Percentiles rank a stretch among this genome's conserved stretches.
Evolutionary conservation across 2,888 invertebrate genomes (phyloP).

Genomic region (Dolichomitus sp.): DNA sequence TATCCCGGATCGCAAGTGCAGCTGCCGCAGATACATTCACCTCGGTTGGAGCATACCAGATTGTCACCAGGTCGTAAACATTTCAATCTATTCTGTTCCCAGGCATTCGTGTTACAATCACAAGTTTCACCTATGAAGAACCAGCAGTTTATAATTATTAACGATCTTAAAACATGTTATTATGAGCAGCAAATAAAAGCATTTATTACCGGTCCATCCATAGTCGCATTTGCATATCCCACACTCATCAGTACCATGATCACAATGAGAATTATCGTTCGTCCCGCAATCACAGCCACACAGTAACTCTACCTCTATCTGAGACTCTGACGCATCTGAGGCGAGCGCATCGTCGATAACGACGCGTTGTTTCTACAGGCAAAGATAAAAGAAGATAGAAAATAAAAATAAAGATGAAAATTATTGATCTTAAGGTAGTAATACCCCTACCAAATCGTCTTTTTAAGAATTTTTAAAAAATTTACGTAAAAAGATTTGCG

Average conservation of each 20-base stretch:
- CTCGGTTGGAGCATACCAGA: conserved; percentile 90
- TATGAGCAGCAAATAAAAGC: not conserved
- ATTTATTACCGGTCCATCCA: conserved; percentile 87
- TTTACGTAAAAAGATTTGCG: too few relatives aligned
- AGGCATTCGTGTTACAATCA: conserved; percentile 87
- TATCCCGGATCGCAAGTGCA: conserved; percentile 90
- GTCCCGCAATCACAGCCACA: conserved; percentile 91
- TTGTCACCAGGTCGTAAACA: conserved; percentile 87
- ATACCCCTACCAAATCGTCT: too few relatives aligned
- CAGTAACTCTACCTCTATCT: conserved; percentile 91
- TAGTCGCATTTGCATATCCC: conserved; percentile 90
- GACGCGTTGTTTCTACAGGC: conserved; percentile 86
- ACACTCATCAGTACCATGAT: conserved; percentile 88
- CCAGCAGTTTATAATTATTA: conserved; percentile 18
- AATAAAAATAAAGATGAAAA: conserved; percentile 24
- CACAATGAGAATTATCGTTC: conserved; percentile 84
- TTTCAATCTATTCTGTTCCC: conserved; percentile 86
- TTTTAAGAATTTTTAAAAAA: too few relatives aligned
- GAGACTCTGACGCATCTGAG: conserved; percentile 89
- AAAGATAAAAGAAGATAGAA: conserved; percentile 24
- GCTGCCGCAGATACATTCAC: conserved; percentile 92
- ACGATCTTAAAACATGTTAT: conserved; percentile 1
- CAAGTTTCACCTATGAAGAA: conserved; percentile 87
- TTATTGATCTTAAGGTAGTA: not conserved
- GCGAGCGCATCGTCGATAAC: conserved; percentile 92